These are phyloP conservation scores for Leptinotarsa texana DNA, from an alignment of 1,140 invertebrate species.

Conservation along the genomic window DNA sequence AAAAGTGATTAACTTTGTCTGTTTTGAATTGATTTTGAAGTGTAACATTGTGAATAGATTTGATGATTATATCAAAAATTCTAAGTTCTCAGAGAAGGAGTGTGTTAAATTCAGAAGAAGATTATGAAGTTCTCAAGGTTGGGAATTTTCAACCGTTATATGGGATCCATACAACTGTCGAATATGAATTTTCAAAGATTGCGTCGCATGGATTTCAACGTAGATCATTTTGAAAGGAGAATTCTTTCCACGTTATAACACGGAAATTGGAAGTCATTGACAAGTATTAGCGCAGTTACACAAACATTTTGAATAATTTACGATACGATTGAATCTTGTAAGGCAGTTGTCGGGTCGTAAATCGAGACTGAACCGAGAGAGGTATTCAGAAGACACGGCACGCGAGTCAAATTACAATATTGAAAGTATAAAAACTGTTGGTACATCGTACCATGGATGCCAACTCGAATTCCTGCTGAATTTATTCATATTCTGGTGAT, in stretches of 20 bases:
- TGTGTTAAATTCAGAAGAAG: too few species aligned
- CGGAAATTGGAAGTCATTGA: neutral
- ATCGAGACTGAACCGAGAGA: neutral
- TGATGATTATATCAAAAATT: too few species aligned
- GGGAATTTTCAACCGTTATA: too few species aligned
- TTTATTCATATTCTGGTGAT: too few species aligned
- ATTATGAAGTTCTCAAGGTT: too few species aligned
- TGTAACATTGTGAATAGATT: too few species aligned
- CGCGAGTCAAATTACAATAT: conserved; percentile 8
- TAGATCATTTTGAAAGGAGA: neutral
- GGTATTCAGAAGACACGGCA: neutral
- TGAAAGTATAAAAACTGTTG: neutral
- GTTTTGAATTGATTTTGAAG: too few species aligned
- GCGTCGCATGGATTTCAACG: neutral
- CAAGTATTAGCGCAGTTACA: neutral
- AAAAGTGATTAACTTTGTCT: too few species aligned
- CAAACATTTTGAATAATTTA: conserved; percentile 6
- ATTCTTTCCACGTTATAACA: neutral
- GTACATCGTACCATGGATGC: neutral
- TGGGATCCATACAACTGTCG: too few species aligned
- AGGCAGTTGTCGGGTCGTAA: conserved; percentile 7
- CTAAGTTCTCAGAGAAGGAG: too few species aligned
- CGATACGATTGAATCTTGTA: conserved; percentile 3
- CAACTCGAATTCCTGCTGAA: neutral
- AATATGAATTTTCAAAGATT: too few species aligned